Conservation (phyloP, 1,140 invertebrate species). For the Zaprionus ornatus region DNA sequence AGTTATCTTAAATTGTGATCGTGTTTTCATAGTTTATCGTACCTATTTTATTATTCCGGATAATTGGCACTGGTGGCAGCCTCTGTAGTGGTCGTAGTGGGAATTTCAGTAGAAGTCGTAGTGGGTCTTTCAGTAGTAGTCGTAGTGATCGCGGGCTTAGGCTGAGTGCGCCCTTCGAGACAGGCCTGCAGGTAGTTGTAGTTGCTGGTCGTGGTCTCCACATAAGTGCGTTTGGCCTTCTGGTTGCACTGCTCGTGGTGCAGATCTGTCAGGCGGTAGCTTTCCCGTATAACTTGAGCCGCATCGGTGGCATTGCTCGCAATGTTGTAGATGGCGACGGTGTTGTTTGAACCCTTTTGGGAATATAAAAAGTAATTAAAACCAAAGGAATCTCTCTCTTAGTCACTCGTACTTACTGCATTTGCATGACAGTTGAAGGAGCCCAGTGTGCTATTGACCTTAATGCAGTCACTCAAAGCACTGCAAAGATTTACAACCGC, state of each 20-base stretch:
- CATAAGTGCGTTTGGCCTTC: constrained; percentile 64
- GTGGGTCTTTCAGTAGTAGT: constrained; percentile 55
- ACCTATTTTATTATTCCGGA: too few species aligned
- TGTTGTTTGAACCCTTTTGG: constrained; percentile 71
- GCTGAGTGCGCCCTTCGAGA: constrained; percentile 58
- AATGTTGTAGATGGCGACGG: constrained; percentile 66
- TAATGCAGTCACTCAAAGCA: constrained; percentile 43
- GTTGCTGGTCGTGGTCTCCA: constrained; percentile 62
- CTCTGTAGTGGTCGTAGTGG: constrained; percentile 33
- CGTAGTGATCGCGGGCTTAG: constrained; percentile 46
- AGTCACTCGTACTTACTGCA: constrained; percentile 51
- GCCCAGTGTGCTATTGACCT: constrained; percentile 57
- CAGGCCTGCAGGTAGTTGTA: constrained; percentile 73
- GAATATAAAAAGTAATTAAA: not conserved
- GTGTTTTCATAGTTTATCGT: too few species aligned
- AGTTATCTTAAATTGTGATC: too few species aligned
- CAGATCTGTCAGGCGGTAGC: constrained; percentile 70
- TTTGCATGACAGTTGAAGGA: constrained; percentile 68
- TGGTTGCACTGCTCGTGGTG: constrained; percentile 63
- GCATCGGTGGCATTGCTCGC: constrained; percentile 75
- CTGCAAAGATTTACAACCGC: constrained; percentile 48
- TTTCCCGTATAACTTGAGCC: constrained; percentile 61
- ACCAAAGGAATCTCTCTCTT: not conserved
- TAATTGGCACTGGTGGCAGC: constrained; percentile 32
- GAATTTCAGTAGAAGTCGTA: constrained; percentile 53